A percentile compares a stretch with the other conserved stretches of the same genome.
Conservation (phyloP, 2,888 invertebrate species). For the Ectemnius continuus region DNA sequence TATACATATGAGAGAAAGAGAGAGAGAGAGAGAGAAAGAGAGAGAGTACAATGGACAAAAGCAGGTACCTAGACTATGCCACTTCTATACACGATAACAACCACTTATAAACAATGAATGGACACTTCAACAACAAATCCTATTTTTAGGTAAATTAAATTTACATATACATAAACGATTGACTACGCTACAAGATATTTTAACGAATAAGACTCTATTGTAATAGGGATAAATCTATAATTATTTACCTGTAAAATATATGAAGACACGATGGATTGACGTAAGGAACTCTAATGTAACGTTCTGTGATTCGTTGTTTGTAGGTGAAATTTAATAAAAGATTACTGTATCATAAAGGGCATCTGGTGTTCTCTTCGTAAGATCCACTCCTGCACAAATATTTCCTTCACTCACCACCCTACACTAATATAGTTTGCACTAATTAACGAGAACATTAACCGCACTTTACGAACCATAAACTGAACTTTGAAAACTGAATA, state of each 20-base stretch:
- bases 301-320: slow-evolving; percentile 79
- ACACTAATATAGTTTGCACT: too few species aligned
- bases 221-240: slow-evolving; percentile 76
- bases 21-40: slow-evolving; percentile 38
- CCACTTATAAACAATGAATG: slow-evolving; percentile 73
- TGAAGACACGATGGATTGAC: slow-evolving; percentile 76
- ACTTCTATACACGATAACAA: slow-evolving; percentile 70
- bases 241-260: slow-evolving; percentile 77
- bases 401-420: too few species aligned
- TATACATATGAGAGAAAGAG: slow-evolving; percentile 41
- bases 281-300: slow-evolving; percentile 78
- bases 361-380: too few species aligned
- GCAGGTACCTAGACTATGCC: slow-evolving; percentile 73
- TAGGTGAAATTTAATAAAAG: slow-evolving; percentile 78
- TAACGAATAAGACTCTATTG: slow-evolving; percentile 77
- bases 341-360: slow-evolving; percentile 73
- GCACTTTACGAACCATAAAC: too few species aligned
- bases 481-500: too few species aligned
- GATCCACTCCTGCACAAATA: too few species aligned
- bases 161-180: slow-evolving; percentile 75
- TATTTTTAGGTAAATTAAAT: slow-evolving; percentile 77
- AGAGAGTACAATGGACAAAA: slow-evolving; percentile 75
- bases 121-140: slow-evolving; percentile 68
- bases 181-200: slow-evolving; percentile 76
- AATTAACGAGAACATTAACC: too few species aligned